Evolutionary conservation across 2,113 vertebrate species (phyloP).

Genomic region (Corvus cornix): DNA sequence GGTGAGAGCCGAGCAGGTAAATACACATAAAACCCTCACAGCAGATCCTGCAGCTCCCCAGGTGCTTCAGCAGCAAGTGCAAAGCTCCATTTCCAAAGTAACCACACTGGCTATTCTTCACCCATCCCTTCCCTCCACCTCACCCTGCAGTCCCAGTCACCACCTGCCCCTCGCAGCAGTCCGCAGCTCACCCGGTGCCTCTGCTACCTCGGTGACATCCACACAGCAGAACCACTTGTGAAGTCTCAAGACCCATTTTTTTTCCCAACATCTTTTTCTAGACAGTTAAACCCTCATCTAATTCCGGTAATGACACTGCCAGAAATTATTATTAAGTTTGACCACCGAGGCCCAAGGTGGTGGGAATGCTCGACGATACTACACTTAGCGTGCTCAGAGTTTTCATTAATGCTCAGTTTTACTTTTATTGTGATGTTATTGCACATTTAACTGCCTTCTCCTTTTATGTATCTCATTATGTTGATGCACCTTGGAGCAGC

Average conservation of each 20-base stretch:
- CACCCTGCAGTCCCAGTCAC: not conserved
- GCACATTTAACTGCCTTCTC: slow-evolving; percentile 43
- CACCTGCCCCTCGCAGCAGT: not conserved
- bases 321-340: slow-evolving; percentile 12
- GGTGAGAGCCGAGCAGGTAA: not conserved
- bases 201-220: not conserved
- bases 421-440: slow-evolving; percentile 52
- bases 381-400: not conserved
- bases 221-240: not conserved
- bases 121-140: not conserved
- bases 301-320: not conserved
- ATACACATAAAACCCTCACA: not conserved
- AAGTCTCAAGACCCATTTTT: not conserved
- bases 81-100: not conserved
- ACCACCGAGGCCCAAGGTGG: not conserved
- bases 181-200: not conserved
- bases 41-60: not conserved
- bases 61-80: not conserved
- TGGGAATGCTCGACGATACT: not conserved
- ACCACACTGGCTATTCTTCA: not conserved
- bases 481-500: slow-evolving; percentile 44
- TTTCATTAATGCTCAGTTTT: slow-evolving; percentile 55
- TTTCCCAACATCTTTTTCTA: not conserved
- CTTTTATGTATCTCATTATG: slow-evolving; percentile 54
- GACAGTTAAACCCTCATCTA: not conserved